A percentile compares a stretch with the other conserved stretches of the same genome.
Evolutionary conservation across 1,140 invertebrate species (phyloP).

Genomic region (Xylocopa sonorina): DNA sequence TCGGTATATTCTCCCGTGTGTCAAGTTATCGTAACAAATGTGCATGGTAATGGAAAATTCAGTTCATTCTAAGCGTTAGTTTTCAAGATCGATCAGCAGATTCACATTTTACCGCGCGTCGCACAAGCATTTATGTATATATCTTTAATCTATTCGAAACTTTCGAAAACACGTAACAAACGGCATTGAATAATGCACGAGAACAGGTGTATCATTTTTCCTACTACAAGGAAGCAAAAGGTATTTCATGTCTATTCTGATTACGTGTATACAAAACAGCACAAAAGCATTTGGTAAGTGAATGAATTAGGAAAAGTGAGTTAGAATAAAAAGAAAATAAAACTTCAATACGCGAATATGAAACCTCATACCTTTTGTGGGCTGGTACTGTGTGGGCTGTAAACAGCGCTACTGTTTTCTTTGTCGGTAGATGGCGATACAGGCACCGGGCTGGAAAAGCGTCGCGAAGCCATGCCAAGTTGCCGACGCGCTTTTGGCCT

Average conservation of each 20-base stretch:
- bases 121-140: no score
- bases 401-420: constrained; percentile 69
- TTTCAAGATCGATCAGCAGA: background rate
- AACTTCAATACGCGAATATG: background rate
- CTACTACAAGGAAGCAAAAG: background rate
- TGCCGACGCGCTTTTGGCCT: constrained; percentile 60
- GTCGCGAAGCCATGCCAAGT: constrained; percentile 71
- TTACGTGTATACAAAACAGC: no score
- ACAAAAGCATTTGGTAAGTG: no score
- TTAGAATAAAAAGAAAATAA: background rate
- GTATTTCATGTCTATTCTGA: background rate
- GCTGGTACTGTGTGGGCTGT: constrained; percentile 63
- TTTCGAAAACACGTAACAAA: background rate
- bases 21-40: no score
- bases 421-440: constrained; percentile 65
- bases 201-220: background rate
- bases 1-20: no score
- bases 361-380: constrained; percentile 75
- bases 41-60: background rate
- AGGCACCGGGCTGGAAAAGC: constrained; percentile 60
- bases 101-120: no score
- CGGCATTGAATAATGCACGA: background rate
- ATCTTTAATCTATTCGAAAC: background rate
- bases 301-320: background rate
- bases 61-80: background rate